phyloP scores from a whole-genome alignment of 2,888 invertebrate species.

The Orchesella flavescens region DNA sequence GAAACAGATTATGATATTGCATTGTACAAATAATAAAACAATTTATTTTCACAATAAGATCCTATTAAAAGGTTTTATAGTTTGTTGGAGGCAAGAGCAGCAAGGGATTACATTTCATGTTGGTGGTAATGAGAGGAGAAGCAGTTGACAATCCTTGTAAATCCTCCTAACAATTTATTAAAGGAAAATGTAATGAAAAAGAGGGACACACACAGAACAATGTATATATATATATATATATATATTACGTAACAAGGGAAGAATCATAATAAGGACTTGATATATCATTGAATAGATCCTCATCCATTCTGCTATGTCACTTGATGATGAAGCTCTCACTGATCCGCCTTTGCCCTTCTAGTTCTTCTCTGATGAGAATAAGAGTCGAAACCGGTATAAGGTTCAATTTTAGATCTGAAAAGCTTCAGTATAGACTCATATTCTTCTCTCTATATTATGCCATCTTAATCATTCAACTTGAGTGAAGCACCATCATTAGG shows the following conservation, averaged over 20 bases:
- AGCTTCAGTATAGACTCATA: neutral
- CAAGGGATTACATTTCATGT: neutral
- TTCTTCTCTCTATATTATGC: slow-evolving; percentile 18
- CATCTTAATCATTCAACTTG: slow-evolving; percentile 47
- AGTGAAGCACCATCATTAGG: slow-evolving; percentile 23
- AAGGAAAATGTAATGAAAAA: slow-evolving; percentile 23
- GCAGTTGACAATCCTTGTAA: slow-evolving; percentile 1
- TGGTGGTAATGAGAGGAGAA: slow-evolving; percentile 9
- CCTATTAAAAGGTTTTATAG: slow-evolving; percentile 11
- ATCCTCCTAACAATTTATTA: slow-evolving; percentile 23
- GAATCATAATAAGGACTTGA: neutral
- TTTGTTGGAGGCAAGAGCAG: neutral
- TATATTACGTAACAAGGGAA: neutral
- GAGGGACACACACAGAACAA: no score
- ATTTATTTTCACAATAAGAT: slow-evolving; percentile 12
- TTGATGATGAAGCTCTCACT: slow-evolving; percentile 3
- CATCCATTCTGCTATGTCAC: neutral
- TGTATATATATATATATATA: neutral
- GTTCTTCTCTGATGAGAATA: neutral
- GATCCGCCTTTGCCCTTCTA: slow-evolving; percentile 6
- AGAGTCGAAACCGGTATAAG: neutral
- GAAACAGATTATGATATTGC: no score
- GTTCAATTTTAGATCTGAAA: no score
- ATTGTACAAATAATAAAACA: slow-evolving; percentile 17
- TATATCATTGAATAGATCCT: neutral